Evolutionary conservation across 2,113 vertebrate species (phyloP).

Genomic region (Murina feae): DNA sequence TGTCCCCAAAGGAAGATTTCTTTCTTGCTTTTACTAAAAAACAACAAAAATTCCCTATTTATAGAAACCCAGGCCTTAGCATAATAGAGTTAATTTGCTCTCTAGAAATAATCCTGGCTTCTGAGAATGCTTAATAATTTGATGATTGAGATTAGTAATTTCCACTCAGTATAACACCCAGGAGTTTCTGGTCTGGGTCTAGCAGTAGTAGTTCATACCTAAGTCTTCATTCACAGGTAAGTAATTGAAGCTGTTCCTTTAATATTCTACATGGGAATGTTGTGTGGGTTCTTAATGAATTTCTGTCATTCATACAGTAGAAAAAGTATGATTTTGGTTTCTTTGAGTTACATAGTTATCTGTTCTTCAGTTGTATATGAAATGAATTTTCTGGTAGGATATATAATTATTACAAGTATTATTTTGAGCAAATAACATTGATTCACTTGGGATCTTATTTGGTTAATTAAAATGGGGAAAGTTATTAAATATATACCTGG

Average conservation of each 20-base stretch:
- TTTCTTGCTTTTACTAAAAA: constrained; percentile 24
- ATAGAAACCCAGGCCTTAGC: background rate
- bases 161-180: background rate
- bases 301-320: background rate
- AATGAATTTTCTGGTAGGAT: background rate
- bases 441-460: background rate
- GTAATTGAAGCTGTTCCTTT: background rate
- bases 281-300: background rate
- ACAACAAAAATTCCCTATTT: background rate
- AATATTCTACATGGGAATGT: background rate
- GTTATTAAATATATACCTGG: background rate
- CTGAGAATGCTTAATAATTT: background rate
- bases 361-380: background rate
- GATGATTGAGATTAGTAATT: background rate
- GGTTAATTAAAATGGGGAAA: background rate
- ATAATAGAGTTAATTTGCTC: background rate
- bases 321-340: background rate
- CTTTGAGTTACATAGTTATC: background rate
- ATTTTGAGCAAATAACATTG: background rate
- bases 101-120: background rate
- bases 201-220: background rate
- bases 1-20: constrained; percentile 2
- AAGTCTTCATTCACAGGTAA: background rate
- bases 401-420: background rate
- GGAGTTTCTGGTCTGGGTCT: background rate